Base-by-base conservation (phyloP, 2,797 vertebrate genomes). In the Aulostomus chinensis region DNA sequence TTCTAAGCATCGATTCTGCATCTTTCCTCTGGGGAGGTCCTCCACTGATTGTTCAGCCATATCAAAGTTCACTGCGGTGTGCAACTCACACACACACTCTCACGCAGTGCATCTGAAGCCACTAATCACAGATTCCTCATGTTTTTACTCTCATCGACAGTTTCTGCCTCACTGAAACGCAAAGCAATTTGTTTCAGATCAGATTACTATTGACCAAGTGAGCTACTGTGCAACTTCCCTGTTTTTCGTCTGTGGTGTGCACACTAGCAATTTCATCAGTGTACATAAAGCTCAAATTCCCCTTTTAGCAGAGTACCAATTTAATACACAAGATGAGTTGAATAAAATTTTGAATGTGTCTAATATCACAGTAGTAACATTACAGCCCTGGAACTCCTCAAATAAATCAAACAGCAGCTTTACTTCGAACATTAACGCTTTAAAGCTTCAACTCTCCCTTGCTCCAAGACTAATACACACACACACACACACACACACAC, bases 141-240 rank as follows among this genome's bases (percentile, higher is more conserved):
- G 66, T 70, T 81, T 78, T 77, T 28, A 60, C 63, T 55, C 39
- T 42, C 29, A 8, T 15, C 43, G 71, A 68, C 76, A 59, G 54
- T 40, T 68, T 59, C 24, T 43, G 35, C 28, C 57, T 37, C 34
- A 16, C 39, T n/a, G 24, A 50, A 55, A 63, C 6, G 12, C 26
- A 58, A 49, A 50, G 21, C 56, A 47, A 45, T 68, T 70, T 58
- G 32, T 58, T 54, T 10, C 12, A 20, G 40, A 54, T 74, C 47
- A 20, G 8, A 32, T 70, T 79, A 64, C 77, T 46, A 64, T 35
- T 55, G 59, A 75, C 51, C 4, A 18, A 36, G 22, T 1, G 1
- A 58, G 51, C 13, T 40, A 16, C 20, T 5, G 9, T 43, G 35
- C 51, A 33, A 73, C 71, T 80, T 86, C 80, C 58, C 45, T 5